Base-by-base conservation (phyloP, 2,888 invertebrate species). In the Xestobium rufovillosum region DNA sequence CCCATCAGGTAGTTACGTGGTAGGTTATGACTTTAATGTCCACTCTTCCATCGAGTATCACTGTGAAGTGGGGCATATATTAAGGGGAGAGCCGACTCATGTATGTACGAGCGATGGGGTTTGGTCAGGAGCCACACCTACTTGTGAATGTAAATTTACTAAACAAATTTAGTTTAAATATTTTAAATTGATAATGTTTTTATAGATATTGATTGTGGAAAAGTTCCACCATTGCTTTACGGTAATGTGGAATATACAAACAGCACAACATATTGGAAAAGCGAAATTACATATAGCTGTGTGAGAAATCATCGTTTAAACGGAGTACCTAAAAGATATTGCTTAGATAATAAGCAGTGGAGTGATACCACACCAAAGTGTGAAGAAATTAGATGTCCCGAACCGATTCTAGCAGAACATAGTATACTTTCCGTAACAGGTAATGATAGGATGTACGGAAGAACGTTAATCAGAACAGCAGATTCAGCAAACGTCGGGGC, bases 361-460 rank as follows among this genome's bases (percentile, higher is more conserved):
- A 88, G 85, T 55, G 88, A 87, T 44, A 69, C 73, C 1, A 75
- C 85, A 1, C 90, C 91, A 0, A 80, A 83, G 67, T 92, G 92
- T 61, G 89, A 90, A 80, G 90, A 91, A 70, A 87, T 91, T 47
- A 78, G 91, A 35, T 92, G 92, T 55, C 73, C 82, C 0, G 89
- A 89, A 53, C 91, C 92, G 0, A 67, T 79, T 2, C 69, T 88
- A 15, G 84, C 91, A 0, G 80, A 83, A 15, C 88, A 90, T 60
- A 84, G 89, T 44, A 84, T 90, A 13, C 72, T 90, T 0, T 88
- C 90, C 0, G 86, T 91, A 17, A 89, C 90, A 0, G 88, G 89
- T 34, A 92, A 91, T 59, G 92, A 92, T 60, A 73, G 92, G 33
- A 83, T 85, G 75, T 88, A 89, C 56, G 88, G 88, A 0, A 73